phyloP scores from a whole-genome alignment of 2,113 vertebrate genomes.

The Ophthalmolycus amberensis region DNA sequence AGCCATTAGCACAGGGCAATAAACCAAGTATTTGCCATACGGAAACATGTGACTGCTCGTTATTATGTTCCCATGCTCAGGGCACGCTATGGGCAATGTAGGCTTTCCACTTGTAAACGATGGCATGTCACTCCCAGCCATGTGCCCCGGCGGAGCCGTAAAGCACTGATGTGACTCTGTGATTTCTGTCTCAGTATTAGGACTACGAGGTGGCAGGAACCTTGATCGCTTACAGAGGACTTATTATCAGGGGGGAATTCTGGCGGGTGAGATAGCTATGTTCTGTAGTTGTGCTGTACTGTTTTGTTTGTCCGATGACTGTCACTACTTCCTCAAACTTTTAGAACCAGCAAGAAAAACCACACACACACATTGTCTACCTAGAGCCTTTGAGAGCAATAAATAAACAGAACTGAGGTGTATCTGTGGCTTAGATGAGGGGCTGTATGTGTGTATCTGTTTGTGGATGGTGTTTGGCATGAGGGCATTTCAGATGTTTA shows the following conservation, averaged over 20 bases:
- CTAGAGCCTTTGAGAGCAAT: not conserved
- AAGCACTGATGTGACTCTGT: conserved; percentile 72
- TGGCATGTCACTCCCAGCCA: conserved; percentile 71
- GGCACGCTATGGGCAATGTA: conserved; percentile 69
- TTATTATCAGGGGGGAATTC: conserved; percentile 83
- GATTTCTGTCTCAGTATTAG: conserved; percentile 85
- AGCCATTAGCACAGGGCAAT: conserved; percentile 28
- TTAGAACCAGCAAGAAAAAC: conserved; percentile 12
- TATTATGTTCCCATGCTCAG: conserved; percentile 67
- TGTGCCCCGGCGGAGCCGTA: conserved; percentile 58
- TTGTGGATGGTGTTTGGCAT: conserved; percentile 66
- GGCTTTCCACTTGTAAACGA: conserved; percentile 70
- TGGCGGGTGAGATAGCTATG: conserved; percentile 78
- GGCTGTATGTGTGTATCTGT: conserved; percentile 61
- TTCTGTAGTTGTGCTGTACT: conserved; percentile 76
- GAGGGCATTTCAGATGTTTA: conserved; percentile 45
- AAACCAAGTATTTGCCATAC: conserved; percentile 40
- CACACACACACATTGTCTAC: conserved; percentile 4
- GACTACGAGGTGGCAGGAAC: conserved; percentile 82
- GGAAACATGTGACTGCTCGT: conserved; percentile 63
- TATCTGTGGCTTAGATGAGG: conserved; percentile 37
- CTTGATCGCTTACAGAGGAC: conserved; percentile 84
- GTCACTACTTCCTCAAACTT: conserved; percentile 48
- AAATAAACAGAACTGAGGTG: conserved; percentile 16
- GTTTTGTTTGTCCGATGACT: conserved; percentile 67